A percentile compares a stretch with the other conserved stretches of the same genome.
Conservation (phyloP, 2,113 vertebrate species). For the Myotis yumanensis region DNA sequence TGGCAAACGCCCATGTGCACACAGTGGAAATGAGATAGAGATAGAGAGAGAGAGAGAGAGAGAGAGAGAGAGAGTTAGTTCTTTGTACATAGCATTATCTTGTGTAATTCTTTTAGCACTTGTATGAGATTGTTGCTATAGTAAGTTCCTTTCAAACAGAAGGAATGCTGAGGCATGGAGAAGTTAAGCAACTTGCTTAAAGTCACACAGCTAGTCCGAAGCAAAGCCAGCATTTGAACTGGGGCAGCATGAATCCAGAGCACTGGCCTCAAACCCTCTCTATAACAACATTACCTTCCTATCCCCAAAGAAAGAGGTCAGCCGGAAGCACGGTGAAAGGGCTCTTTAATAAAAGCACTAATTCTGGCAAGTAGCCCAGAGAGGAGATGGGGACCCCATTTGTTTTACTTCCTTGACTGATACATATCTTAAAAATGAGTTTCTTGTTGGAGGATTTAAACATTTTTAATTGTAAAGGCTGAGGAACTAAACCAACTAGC, state of each 20-base stretch:
- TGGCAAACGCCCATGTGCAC: neutral
- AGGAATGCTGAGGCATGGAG: neutral
- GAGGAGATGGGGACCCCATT: constrained; percentile 55
- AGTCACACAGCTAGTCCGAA: neutral
- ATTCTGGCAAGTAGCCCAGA: constrained; percentile 61
- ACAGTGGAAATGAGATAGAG: neutral
- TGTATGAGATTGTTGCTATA: neutral
- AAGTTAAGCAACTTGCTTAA: neutral
- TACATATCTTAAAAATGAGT: constrained; percentile 53
- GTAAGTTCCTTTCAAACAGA: neutral
- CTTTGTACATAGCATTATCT: neutral
- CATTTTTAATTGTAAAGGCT: neutral
- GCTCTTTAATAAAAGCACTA: constrained; percentile 40
- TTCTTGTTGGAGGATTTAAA: neutral
- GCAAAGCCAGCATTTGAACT: constrained; percentile 1
- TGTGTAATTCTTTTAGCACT: neutral
- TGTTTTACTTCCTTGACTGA: constrained; percentile 56
- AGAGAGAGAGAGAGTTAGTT: neutral
- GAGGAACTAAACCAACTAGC: neutral
- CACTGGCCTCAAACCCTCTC: neutral
- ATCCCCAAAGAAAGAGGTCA: neutral
- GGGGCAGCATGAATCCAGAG: neutral
- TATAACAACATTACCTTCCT: neutral
- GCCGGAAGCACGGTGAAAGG: neutral
- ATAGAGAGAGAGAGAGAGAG: neutral